Base-by-base conservation (phyloP, 2,113 vertebrate species). In the Ictidomys tridecemlineatus region DNA sequence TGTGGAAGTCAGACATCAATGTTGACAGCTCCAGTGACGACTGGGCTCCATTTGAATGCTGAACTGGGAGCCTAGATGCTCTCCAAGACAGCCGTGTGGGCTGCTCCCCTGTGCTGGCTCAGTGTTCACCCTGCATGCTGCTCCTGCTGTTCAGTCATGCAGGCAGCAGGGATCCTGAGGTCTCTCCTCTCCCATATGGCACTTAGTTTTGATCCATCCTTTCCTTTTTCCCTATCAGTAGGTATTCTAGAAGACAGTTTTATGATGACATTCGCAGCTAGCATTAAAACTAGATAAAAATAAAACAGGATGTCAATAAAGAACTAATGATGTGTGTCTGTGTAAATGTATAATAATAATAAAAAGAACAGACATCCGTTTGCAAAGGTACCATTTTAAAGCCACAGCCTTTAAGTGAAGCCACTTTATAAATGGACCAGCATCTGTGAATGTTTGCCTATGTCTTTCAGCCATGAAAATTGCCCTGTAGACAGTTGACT, bases 271-370 rank as follows among this genome's bases (percentile, higher is more conserved):
- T 94, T 96, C 97, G 17, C 86, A 96, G 79, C 89, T 89, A 94
- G 34, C 93, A 90, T 97, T 96, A 92, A 97, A 96, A 78, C 12
- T n/a, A 91, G 94, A 98, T 97, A 97, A 98, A 98, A 98, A 97
- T 98, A 97, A 96, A 98, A 89, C 95, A 95, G 97, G 97, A 98
- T 98, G 97, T 97, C 96, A 95, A 89, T 98, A 97, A 95, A 97
- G 96, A 96, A 69, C 92, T 97, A 96, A 98, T 95, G 96, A 95
- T 42, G 72, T 97, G 84, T 95, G 83, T 94, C 95, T 45, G 78
- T 79, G 93, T 96, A 95, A 98, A 96, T 89, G 95, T 39, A 92
- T 94, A 82, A 93, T 95, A 94, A 97, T 93, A 96, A 92, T 97
- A 97, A 97, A 97, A 96, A 88, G 69, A 78, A 95, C 63, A 97